These are phyloP conservation scores for Crypturellus tataupa DNA, from an alignment of 2,797 vertebrate genomes.

Conservation along the genomic window DNA sequence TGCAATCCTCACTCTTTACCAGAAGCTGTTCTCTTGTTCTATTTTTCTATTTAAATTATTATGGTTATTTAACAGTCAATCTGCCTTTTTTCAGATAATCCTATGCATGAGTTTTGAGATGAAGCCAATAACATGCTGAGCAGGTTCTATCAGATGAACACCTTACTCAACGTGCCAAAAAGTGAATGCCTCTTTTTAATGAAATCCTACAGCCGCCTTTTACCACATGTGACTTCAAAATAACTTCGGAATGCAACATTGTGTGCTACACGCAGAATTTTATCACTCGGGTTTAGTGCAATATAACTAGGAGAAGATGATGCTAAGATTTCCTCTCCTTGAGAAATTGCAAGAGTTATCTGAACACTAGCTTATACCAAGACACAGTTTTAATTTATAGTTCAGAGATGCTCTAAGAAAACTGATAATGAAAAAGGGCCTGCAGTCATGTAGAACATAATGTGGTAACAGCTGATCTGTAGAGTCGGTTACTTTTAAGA, in stretches of 20 bases:
- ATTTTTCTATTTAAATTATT: not conserved
- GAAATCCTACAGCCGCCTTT: not conserved
- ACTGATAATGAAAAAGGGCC: not conserved
- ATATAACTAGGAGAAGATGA: not conserved
- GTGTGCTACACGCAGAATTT: not conserved
- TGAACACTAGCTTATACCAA: not conserved
- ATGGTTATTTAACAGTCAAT: not conserved
- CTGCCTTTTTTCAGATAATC: constrained; percentile 1
- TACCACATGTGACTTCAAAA: not conserved
- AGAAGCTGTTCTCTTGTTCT: not conserved
- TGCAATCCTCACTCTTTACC: not conserved
- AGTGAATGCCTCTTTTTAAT: not conserved
- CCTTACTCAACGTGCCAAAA: not conserved
- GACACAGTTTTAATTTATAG: constrained; percentile 6
- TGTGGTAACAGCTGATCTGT: constrained; percentile 7
- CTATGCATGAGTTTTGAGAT: not conserved
- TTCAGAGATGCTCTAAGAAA: not conserved
- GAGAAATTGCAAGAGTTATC: not conserved
- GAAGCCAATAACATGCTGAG: not conserved
- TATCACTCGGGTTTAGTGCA: not conserved
- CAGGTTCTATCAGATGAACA: not conserved
- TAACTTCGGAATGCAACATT: not conserved
- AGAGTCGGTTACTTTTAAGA: not conserved
- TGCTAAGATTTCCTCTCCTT: not conserved
- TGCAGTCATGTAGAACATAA: not conserved